Conservation (phyloP, 2,797 vertebrate genomes). For the Threskiornis aethiopicus region DNA sequence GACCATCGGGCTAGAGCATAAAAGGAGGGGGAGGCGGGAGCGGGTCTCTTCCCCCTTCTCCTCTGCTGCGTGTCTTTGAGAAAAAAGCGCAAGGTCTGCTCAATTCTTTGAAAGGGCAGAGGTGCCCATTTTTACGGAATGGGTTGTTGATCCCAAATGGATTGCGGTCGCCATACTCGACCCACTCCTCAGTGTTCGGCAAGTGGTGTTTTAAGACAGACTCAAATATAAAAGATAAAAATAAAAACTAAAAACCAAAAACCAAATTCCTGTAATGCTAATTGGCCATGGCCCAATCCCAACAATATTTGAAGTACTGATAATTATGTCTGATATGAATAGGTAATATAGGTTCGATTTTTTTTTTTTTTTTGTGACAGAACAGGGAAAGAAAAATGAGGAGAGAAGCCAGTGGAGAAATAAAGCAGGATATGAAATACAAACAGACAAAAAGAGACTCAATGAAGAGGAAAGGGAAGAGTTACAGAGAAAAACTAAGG, state of each 20-base stretch:
- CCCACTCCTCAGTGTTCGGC: not conserved
- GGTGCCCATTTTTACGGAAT: not conserved
- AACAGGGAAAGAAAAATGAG: not conserved
- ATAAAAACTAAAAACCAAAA: not conserved
- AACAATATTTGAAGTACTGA: not conserved
- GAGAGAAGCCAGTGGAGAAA: not conserved
- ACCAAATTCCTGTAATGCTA: not conserved
- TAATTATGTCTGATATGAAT: not conserved
- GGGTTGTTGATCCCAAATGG: not conserved
- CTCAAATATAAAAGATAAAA: not conserved
- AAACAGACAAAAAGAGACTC: not conserved
- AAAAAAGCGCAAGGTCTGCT: not conserved
- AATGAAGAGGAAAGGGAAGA: not conserved
- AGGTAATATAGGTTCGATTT: not conserved
- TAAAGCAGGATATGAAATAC: not conserved
- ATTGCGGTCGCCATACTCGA: rapidly evolving
- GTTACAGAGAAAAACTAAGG: not conserved
- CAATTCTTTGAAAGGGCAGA: not conserved
- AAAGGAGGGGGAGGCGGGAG: not conserved
- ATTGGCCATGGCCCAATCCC: not conserved
- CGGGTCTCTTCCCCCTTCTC: not conserved
- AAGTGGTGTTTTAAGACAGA: not conserved
- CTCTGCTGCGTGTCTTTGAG: not conserved
- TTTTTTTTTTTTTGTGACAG: not conserved
- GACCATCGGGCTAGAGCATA: rapidly evolving